A percentile compares a stretch with the other conserved stretches of the same genome.
These are phyloP conservation scores for Hymenopus coronatus DNA, from an alignment of 2,888 invertebrate genomes.

Conservation along the genomic window DNA sequence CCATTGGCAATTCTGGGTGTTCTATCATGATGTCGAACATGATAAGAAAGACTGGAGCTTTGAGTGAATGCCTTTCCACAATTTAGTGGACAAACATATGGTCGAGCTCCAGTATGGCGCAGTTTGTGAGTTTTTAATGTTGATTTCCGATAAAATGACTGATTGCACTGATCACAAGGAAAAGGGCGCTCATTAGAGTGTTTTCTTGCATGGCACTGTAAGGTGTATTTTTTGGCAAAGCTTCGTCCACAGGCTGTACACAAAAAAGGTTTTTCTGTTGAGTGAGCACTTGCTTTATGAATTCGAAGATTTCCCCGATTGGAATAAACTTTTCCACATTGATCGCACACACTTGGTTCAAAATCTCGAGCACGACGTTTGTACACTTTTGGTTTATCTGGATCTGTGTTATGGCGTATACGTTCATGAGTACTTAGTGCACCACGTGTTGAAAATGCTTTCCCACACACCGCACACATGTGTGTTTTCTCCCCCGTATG, in stretches of 20 bases:
- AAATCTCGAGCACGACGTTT: conserved; percentile 27
- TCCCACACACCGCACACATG: conserved; percentile 23
- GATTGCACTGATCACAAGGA: conserved; percentile 22
- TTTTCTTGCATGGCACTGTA: conserved; percentile 24
- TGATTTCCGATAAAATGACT: conserved; percentile 19
- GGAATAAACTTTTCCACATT: conserved; percentile 29
- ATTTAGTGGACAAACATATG: conserved; percentile 20
- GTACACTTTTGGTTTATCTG: conserved; percentile 27
- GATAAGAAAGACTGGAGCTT: conserved; percentile 20
- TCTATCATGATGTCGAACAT: conserved; percentile 24
- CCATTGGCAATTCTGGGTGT: conserved; percentile 19
- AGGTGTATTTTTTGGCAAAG: conserved; percentile 22
- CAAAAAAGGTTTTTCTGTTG: conserved; percentile 14
- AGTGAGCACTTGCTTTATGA: conserved; percentile 26
- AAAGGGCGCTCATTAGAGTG: conserved; percentile 23
- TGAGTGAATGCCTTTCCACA: conserved; percentile 26
- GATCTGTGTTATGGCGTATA: conserved; percentile 20
- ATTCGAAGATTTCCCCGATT: conserved; percentile 30
- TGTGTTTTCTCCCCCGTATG: conserved; percentile 24
- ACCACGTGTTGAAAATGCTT: conserved; percentile 23
- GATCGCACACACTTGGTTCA: conserved; percentile 29
- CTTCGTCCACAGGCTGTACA: conserved; percentile 22
- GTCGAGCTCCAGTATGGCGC: conserved; percentile 21
- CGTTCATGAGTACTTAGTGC: conserved; percentile 23
- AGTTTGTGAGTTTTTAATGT: conserved; percentile 23